phyloP scores from a whole-genome alignment of 2,888 invertebrate genomes.

The Troides helena region DNA sequence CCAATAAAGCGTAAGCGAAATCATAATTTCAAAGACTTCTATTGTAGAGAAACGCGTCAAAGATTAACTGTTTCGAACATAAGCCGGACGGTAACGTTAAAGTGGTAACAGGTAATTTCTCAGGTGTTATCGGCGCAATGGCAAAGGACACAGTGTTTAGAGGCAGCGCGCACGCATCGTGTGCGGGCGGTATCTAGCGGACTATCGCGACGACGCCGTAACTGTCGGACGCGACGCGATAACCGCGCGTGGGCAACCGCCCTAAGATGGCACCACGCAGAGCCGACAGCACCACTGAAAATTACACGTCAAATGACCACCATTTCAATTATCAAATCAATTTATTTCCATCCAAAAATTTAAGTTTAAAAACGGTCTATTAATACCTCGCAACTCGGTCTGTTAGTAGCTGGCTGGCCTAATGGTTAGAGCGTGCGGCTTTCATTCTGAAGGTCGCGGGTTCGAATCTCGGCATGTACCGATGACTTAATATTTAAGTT shows the following conservation, averaged over 20 bases:
- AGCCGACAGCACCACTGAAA: not conserved
- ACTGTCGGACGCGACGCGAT: conserved; percentile 65
- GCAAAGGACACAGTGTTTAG: conserved; percentile 30
- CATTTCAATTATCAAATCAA: no score
- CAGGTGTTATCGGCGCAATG: conserved; percentile 28
- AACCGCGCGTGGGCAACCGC: conserved; percentile 54
- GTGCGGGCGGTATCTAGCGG: conserved; percentile 67
- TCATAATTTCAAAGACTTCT: conserved; percentile 10
- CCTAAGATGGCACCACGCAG: conserved; percentile 43
- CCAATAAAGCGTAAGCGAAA: conserved; percentile 2
- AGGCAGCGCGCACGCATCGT: conserved; percentile 46
- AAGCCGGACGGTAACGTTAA: conserved; percentile 16
- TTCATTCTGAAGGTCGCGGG: no score
- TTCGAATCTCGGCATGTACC: no score
- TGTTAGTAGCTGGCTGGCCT: no score
- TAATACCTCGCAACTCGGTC: no score
- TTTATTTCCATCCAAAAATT: no score
- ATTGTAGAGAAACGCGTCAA: conserved; percentile 10
- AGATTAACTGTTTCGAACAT: conserved; percentile 17
- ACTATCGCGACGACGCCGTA: conserved; percentile 68
- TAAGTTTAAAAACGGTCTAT: no score
- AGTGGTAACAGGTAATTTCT: conserved; percentile 27
- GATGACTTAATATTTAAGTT: no score
- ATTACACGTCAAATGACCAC: no score
- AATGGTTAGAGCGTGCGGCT: no score